Evolutionary conservation across 2,888 invertebrate species (phyloP), one percentile per base, ranked within the genome.

Genomic region (Drosophila lutescens): DNA sequence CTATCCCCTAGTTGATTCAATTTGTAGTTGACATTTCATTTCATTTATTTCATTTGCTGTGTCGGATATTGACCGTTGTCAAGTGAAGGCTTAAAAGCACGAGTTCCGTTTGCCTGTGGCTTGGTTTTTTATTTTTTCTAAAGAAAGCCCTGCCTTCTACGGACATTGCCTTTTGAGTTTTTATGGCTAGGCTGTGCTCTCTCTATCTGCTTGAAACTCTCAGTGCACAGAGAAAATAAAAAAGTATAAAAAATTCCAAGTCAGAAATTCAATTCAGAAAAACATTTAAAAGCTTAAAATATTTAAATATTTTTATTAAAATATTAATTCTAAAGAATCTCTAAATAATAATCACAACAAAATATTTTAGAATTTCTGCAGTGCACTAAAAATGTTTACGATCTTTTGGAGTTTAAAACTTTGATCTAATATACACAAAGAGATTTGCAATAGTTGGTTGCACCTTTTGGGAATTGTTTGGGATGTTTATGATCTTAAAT

Each of bases 121-220:
- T 67, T 30, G 65, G 23, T 5, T 38, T 53, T 38, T 30, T 26
- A 6, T 26, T 8, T 30, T 67, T 77, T 77, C 68, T 46, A 65
- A 62, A 51, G 65, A 77, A 77, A 72, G 34, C 34, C 40, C 47
- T 26, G 23, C 56, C 60, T 15, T 58, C 60, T 77, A 68, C 15
- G 69, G 62, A 60, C 61, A 59, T 58, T 62, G 51, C 63, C 66
- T 60, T 76, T 38, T 72, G 7, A 46, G 60, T 50, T 38, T 69
- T 44, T 36, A 44, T 59, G 71, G 46, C 13, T 17, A 26, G 36
- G 38, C 54, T 13, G 20, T 23, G 20, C 43, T 23, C n/a, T 44
- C 32, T 58, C 41, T 47, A 20, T 58, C 12, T 20, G 30, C 30
- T 1, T 30, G n/a, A 40, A 20, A 51, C n/a, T 32, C 4, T 15